Evolutionary conservation across 2,888 invertebrate genomes (phyloP), one percentile per base, ranked within the genome.

Genomic region (Thera britannica): DNA sequence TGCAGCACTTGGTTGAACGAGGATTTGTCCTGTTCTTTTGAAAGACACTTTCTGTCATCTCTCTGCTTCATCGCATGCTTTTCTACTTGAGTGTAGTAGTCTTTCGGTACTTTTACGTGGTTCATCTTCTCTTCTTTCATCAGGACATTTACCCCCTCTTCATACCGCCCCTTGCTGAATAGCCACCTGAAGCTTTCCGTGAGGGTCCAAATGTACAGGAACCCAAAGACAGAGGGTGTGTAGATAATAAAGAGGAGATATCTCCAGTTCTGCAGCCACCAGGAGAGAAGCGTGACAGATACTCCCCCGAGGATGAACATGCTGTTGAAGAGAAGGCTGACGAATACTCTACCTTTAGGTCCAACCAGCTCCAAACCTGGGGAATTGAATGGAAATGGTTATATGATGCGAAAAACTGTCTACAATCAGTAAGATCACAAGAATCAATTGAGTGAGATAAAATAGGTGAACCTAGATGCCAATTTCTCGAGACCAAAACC

Each of bases 121-220:
- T 97, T 97, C 58, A 96, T 89, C 72, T 89, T 94, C 1, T 97
- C 96, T 7, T 96, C 95, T 79, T 91, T 95, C 8, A 87, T 90
- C 2, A 96, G 88, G 0, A 96, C 95, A 3, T 89, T 88, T 49
- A 96, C 92, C 0, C 96, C 97, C 76, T 96, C 95, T 34, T 96
- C 95, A 72, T 95, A 95, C 73, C 95, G 94, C 0, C 68, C 68
- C 34, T 69, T 69, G 51, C 65, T 69, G 55, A 93, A 90, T 44
- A 87, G 81, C 93, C 93, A 93, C 62, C 93, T 79, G 77, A 93
- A 93, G 69, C 93, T 93, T 68, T 93, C 93, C 0, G 89, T 88
- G 0, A 93, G 79, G 6, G 84, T 80, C 90, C 92, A 93, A 65
- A 90, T 84, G 79, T 93, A 93, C 48, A 90, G 63, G 70, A 93